Conservation (phyloP, 1,140 invertebrate species). For the Euglossa dilemma region DNA sequence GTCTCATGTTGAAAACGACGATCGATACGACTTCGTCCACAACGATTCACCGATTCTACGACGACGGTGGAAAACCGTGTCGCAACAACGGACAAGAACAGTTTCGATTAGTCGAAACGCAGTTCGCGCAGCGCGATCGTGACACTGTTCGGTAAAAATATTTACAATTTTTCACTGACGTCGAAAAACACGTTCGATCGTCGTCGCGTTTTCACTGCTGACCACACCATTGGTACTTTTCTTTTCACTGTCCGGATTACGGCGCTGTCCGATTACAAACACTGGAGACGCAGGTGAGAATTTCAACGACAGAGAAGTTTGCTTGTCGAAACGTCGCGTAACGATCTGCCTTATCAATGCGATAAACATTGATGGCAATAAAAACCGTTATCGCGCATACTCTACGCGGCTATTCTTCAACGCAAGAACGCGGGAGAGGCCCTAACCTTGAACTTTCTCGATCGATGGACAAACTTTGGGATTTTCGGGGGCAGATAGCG, state of each 20-base stretch:
- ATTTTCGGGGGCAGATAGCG: neutral
- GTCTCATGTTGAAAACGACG: conserved; percentile 59
- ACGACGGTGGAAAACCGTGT: neutral
- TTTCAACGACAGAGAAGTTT: neutral
- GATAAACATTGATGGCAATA: neutral
- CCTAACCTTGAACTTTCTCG: neutral
- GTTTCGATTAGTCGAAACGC: too few species aligned
- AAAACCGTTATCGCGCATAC: conserved; percentile 17
- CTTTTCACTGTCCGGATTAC: neutral
- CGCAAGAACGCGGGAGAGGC: too few species aligned
- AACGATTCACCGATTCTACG: neutral
- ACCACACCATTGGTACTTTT: neutral
- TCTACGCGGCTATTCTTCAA: neutral
- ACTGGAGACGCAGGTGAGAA: neutral
- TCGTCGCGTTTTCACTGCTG: neutral
- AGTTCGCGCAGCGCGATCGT: neutral
- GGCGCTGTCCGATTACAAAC: neutral
- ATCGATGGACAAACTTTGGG: neutral
- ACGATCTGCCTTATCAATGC: conserved; percentile 10
- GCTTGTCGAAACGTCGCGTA: too few species aligned
- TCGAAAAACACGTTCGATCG: conserved; percentile 1
- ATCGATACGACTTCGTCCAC: neutral
- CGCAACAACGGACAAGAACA: neutral
- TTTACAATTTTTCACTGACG: neutral
- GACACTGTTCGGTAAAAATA: neutral